Conservation (phyloP, 2,888 invertebrate species). For the Melanotus villosus region DNA sequence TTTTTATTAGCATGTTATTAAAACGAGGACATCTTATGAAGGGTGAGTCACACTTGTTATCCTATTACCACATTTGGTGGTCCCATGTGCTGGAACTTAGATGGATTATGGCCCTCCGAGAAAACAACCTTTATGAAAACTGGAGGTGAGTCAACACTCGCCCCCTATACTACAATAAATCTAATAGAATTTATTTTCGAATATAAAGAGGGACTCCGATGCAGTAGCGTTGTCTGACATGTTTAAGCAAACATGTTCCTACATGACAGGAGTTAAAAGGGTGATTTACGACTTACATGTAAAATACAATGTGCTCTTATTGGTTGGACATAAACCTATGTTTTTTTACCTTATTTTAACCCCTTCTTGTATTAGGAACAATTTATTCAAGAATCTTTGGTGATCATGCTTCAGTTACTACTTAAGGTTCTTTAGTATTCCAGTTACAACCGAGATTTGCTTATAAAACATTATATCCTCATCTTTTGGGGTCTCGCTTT, state of each 20-base stretch:
- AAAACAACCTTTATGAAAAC: conserved; percentile 52
- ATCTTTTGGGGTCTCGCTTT: too few relatives aligned
- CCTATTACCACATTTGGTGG: conserved; percentile 51
- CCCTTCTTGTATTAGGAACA: too few relatives aligned
- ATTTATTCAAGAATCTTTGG: too few relatives aligned
- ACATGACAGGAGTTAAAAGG: background rate
- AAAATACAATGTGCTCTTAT: too few relatives aligned
- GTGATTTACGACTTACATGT: background rate
- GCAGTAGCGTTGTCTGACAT: conserved; percentile 28
- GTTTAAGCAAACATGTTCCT: conserved; percentile 34
- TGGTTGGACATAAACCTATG: too few relatives aligned
- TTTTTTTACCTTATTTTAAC: too few relatives aligned
- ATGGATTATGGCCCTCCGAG: conserved; percentile 53
- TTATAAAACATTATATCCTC: too few relatives aligned
- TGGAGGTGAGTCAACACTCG: conserved; percentile 57
- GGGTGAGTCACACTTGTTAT: conserved; percentile 51
- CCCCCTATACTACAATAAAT: conserved; percentile 55
- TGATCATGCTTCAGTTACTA: too few relatives aligned
- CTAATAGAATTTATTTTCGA: conserved; percentile 57
- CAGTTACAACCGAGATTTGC: too few relatives aligned
- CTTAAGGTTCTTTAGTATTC: too few relatives aligned
- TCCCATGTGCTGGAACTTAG: conserved; percentile 55
- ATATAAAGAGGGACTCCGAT: conserved; percentile 39
- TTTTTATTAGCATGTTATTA: conserved; percentile 44
- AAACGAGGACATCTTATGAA: conserved; percentile 28